Evolutionary conservation across 2,113 vertebrate species (phyloP).

Genomic region (Colistium nudipinnis): DNA sequence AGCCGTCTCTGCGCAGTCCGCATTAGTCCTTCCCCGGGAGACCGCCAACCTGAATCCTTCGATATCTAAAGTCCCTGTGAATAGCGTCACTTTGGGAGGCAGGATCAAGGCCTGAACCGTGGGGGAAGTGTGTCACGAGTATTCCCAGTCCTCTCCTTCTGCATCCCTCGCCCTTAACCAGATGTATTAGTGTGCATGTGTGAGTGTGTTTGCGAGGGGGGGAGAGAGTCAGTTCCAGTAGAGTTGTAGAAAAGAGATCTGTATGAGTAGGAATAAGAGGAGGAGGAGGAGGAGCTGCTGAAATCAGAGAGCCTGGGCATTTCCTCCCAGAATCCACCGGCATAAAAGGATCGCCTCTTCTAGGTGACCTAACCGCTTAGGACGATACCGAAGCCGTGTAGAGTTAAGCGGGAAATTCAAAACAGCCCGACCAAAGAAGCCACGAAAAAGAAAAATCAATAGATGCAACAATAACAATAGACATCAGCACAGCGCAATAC

Average conservation of each 20-base stretch:
- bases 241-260: conserved; percentile 58
- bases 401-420: conserved; percentile 48
- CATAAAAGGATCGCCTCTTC: conserved; percentile 58
- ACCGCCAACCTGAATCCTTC: conserved; percentile 60
- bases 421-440: conserved; percentile 55
- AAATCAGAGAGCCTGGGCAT: conserved; percentile 64
- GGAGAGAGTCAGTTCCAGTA: conserved; percentile 24
- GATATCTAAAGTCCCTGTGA: conserved; percentile 61
- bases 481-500: conserved; percentile 62
- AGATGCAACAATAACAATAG: conserved; percentile 68
- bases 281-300: conserved; percentile 41
- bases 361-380: conserved; percentile 49
- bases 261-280: conserved; percentile 37
- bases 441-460: conserved; percentile 70
- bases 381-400: conserved; percentile 51
- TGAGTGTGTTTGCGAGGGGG: conserved; percentile 9
- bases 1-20: conserved; percentile 37
- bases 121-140: conserved; percentile 60
- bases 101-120: conserved; percentile 62
- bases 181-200: conserved; percentile 33
- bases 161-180: conserved; percentile 54
- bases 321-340: conserved; percentile 58
- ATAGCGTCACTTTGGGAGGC: conserved; percentile 59
- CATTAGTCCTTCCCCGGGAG: conserved; percentile 58
- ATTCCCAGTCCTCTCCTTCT: conserved; percentile 57